Conservation (phyloP, 2,797 vertebrate species). For the Varecia variegata region DNA sequence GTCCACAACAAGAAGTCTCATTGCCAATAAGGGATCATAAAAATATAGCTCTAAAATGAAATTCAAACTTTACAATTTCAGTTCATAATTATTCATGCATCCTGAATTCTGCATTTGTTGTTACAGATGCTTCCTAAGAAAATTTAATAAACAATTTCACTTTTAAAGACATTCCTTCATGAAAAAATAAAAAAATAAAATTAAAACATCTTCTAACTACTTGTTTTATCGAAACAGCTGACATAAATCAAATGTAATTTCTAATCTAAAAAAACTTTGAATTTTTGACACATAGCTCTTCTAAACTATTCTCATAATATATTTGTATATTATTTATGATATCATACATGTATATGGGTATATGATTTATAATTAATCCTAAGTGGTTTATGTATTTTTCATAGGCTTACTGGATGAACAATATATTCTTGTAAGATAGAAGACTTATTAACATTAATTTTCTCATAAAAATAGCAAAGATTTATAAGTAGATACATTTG, state of each 20-base stretch:
- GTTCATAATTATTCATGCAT: slow-evolving; percentile 32
- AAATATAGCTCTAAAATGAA: slow-evolving; percentile 30
- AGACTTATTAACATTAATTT: slow-evolving; percentile 45
- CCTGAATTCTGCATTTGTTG: slow-evolving; percentile 4
- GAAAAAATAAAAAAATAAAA: not conserved
- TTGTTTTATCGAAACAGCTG: not conserved
- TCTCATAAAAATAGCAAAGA: not conserved
- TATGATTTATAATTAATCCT: not conserved
- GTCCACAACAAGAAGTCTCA: slow-evolving; percentile 17
- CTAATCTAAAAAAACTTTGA: not conserved
- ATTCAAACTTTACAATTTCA: slow-evolving; percentile 51
- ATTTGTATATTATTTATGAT: slow-evolving; percentile 2
- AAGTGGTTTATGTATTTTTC: not conserved
- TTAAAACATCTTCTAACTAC: not conserved
- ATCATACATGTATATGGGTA: not conserved
- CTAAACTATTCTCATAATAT: not conserved
- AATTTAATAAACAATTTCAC: slow-evolving; percentile 3
- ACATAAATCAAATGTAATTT: slow-evolving; percentile 12
- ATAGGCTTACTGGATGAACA: not conserved
- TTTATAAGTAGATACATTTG: not conserved
- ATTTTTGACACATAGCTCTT: not conserved
- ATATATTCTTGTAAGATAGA: slow-evolving; percentile 25
- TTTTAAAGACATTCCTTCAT: not conserved
- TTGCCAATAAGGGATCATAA: not conserved
- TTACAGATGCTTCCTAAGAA: not conserved